A percentile compares a stretch with the other conserved stretches of the same genome.
Conservation (phyloP, 2,797 vertebrate species). For the Myiotriccus ornatus region DNA sequence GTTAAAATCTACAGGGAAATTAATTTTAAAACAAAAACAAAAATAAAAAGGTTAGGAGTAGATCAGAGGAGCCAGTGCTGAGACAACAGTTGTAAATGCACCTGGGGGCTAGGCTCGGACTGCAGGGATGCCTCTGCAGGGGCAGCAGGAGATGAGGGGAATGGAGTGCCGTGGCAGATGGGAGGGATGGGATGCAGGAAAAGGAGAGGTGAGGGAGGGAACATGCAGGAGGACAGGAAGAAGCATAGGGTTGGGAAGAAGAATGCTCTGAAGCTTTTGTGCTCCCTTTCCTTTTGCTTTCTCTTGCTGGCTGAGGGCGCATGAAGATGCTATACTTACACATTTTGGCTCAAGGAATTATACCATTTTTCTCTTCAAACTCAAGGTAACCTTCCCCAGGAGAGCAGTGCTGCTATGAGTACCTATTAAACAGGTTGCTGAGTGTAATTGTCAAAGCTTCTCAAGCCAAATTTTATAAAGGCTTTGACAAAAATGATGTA, state of each 20-base stretch:
- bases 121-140: slow-evolving; percentile 36
- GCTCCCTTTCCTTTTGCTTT: slow-evolving; percentile 31
- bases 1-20: slow-evolving; percentile 71
- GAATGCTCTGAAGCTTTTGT: slow-evolving; percentile 56
- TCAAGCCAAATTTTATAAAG: neutral
- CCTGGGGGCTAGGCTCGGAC: slow-evolving; percentile 37
- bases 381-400: neutral
- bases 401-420: neutral
- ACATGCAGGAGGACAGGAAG: slow-evolving; percentile 41
- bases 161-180: slow-evolving; percentile 26
- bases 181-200: neutral
- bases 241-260: slow-evolving; percentile 35
- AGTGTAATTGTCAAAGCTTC: neutral
- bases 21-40: slow-evolving; percentile 68
- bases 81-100: slow-evolving; percentile 45
- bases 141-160: slow-evolving; percentile 14
- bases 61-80: slow-evolving; percentile 63
- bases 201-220: neutral
- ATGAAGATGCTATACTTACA: neutral
- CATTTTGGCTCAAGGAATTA: neutral
- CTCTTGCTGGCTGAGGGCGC: neutral
- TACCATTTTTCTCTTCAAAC: neutral
- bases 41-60: slow-evolving; percentile 64
- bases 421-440: neutral
- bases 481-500: neutral